Base-by-base conservation (phyloP, 1,140 invertebrate genomes). In the Drosophila grimshawi region DNA sequence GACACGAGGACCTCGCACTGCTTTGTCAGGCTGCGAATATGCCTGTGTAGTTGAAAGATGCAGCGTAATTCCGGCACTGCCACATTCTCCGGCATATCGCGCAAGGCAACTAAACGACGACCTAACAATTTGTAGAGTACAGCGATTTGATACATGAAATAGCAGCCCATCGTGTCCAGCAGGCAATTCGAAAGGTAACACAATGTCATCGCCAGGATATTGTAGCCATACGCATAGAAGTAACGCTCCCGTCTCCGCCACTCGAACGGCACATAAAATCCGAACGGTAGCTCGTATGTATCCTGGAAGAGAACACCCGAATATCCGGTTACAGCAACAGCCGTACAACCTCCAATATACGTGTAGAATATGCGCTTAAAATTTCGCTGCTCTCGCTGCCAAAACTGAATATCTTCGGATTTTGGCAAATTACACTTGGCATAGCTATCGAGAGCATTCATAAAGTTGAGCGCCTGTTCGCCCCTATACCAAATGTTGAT, bases 181-280 rank as follows among this genome's bases (percentile, higher is more conserved):
- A 71, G 59, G 10, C 56, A 49, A 11, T 92, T 91, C 7, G 80
- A 65, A 3, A 83, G 5, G 6, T 70, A 86, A 35, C 80, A 88
- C n/a, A 92, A 48, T 2, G 72, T 77, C 86, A 92, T 80, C 32
- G 82, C 83, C 7, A 79, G 5, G 19, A 80, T 73, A 49, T 90
- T 81, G 55, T 88, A 92, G 57, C 55, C 46, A 77, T 85, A 92
- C 57, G 86, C 86, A 32, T 79, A 81, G 49, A 78, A 72, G 32
- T 82, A 92, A 0, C 79, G 60, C 1, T 63, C 37, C 2, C 57
- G 52, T 19, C 70, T 80, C 5, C 62, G 76, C 86, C 82, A 91
- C 32, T 92, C 90, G 10, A 92, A 92, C 4, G 90, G 90, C 55
- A 92, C 78, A 11, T 88, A 92, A 53, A 77, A 90, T 7, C 70